phyloP scores from a whole-genome alignment of 2,797 vertebrate species.

The Pangasius djambal region DNA sequence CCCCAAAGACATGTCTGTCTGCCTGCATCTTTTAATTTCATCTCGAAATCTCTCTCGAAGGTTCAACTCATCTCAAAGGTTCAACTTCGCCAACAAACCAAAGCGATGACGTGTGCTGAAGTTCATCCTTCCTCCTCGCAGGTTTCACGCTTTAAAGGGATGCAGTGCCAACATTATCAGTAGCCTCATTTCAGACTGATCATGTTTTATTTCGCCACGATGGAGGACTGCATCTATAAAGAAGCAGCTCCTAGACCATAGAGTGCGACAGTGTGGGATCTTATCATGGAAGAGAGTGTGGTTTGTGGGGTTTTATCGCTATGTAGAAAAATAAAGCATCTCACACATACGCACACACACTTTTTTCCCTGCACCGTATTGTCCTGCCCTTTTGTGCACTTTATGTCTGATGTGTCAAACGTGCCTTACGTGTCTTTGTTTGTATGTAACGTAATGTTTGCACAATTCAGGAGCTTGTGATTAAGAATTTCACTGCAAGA shows the following conservation, averaged over 20 bases:
- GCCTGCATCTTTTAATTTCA: slow-evolving; percentile 35
- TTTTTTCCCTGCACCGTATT: too few species aligned
- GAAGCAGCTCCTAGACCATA: slow-evolving; percentile 27
- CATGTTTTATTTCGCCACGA: slow-evolving; percentile 22
- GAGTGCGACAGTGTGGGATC: slow-evolving; percentile 39
- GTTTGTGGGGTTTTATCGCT: slow-evolving; percentile 48
- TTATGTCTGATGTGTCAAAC: not conserved
- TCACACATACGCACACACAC: not conserved
- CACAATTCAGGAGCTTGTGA: not conserved
- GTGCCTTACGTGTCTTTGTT: not conserved
- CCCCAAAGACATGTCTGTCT: slow-evolving; percentile 35
- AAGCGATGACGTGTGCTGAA: slow-evolving; percentile 21
- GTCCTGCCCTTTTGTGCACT: not conserved
- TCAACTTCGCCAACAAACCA: slow-evolving; percentile 38
- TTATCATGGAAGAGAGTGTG: slow-evolving; percentile 31
- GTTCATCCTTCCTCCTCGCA: slow-evolving; percentile 20
- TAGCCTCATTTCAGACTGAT: slow-evolving; percentile 25
- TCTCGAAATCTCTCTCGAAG: slow-evolving; percentile 7
- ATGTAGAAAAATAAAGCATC: slow-evolving; percentile 39
- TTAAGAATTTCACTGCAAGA: too few species aligned
- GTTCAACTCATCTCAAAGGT: not conserved
- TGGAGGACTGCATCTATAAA: slow-evolving; percentile 29
- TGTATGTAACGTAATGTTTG: not conserved
- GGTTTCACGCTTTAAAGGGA: slow-evolving; percentile 14
- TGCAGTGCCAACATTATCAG: not conserved